phyloP scores from a whole-genome alignment of 2,888 invertebrate species.

The Trissolcus brochymenae region DNA sequence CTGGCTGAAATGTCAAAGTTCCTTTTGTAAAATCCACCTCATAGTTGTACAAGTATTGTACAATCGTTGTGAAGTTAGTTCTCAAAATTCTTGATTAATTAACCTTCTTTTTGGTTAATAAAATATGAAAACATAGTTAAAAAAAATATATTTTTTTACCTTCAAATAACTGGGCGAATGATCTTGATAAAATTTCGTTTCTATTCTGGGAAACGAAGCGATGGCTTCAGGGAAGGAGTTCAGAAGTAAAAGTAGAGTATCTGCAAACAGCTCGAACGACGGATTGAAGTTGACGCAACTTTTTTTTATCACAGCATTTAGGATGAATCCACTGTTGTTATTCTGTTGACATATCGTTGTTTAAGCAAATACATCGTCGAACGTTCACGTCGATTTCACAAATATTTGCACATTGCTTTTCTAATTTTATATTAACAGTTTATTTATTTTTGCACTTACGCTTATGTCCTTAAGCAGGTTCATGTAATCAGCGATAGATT shows the following conservation, averaged over 20 bases:
- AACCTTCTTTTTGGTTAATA: no score
- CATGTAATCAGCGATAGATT: slow-evolving; percentile 87
- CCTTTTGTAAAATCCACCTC: no score
- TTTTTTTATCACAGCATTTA: slow-evolving; percentile 80
- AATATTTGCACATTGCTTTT: no score
- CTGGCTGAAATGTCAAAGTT: slow-evolving; percentile 79
- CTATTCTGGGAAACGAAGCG: slow-evolving; percentile 85
- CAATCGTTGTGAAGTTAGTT: no score
- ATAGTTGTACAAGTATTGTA: no score
- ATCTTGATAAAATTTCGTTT: slow-evolving; percentile 85
- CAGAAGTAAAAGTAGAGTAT: slow-evolving; percentile 83
- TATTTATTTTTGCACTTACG: slow-evolving; percentile 77
- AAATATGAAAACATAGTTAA: no score
- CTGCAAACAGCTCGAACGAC: slow-evolving; percentile 84
- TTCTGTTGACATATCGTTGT: slow-evolving; percentile 77
- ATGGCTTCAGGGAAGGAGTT: slow-evolving; percentile 87
- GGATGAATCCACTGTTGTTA: slow-evolving; percentile 83
- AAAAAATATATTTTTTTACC: slow-evolving; percentile 12
- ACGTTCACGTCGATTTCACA: neutral
- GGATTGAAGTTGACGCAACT: slow-evolving; percentile 85
- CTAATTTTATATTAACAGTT: no score
- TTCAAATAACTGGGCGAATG: slow-evolving; percentile 69
- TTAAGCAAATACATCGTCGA: neutral
- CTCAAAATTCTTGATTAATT: no score
- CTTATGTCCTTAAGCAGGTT: slow-evolving; percentile 86